A percentile compares a stretch with the other conserved stretches of the same genome.
These are phyloP conservation scores for Aurelia sp. DNA, from an alignment of 30 jellyfish, hydroid and myxozoan species.

Conservation along the genomic window DNA sequence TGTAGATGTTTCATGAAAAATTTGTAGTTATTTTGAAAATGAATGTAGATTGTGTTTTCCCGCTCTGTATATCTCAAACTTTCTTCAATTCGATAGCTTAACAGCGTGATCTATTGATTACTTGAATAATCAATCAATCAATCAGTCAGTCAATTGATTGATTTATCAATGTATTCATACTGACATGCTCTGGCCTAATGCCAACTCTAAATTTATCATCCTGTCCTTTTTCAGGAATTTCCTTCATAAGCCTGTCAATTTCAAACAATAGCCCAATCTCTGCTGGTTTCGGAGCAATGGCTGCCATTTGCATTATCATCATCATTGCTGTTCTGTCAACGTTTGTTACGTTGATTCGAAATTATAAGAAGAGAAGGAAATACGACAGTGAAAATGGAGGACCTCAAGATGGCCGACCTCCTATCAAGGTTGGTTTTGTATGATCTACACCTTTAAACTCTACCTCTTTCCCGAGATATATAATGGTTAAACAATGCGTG, in stretches of 20 bases:
- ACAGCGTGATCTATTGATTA: no score
- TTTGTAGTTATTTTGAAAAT: no score
- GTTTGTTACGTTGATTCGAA: conserved; percentile 44
- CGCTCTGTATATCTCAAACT: no score
- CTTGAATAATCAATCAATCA: no score
- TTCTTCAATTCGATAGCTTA: no score
- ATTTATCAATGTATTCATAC: no score
- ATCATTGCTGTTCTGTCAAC: conserved; percentile 21
- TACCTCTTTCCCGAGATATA: background rate
- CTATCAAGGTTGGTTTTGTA: conserved; percentile 31
- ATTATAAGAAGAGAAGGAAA: conserved; percentile 69
- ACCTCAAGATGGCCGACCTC: conserved; percentile 55
- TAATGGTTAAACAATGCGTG: no score
- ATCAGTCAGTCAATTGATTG: no score
- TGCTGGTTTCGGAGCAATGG: conserved; percentile 76
- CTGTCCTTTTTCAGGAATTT: background rate
- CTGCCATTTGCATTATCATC: conserved; percentile 23
- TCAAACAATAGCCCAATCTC: conserved; percentile 43
- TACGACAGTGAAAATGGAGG: conserved; percentile 37
- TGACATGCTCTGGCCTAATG: no score
- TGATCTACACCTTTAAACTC: background rate
- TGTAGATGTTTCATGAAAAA: no score
- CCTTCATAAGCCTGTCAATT: conserved; percentile 20
- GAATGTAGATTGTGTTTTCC: no score
- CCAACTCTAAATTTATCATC: background rate